A percentile compares a stretch with the other conserved stretches of the same genome.
Conservation (phyloP, 2,113 vertebrate genomes). For the Coreoperca whiteheadi region DNA sequence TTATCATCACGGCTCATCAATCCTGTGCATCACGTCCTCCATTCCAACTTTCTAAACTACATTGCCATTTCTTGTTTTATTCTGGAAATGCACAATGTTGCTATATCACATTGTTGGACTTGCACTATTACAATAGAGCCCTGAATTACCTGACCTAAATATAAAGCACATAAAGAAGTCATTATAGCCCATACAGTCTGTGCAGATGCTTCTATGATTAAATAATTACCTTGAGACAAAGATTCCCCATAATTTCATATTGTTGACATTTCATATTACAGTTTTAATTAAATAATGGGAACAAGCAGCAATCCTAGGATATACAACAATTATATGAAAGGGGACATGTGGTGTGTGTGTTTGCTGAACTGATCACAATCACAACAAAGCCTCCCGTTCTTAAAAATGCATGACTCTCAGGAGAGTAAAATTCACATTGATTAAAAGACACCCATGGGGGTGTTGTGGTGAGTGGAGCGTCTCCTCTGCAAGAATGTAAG, state of each 20-base stretch:
- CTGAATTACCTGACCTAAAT: neutral
- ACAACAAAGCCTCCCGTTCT: conserved; percentile 54
- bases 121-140: conserved; percentile 19
- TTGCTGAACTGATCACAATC: conserved; percentile 21
- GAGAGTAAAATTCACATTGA: conserved; percentile 62
- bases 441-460: conserved; percentile 60
- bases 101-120: neutral
- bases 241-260: neutral
- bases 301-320: conserved; percentile 6
- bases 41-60: neutral
- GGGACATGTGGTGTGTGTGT: neutral
- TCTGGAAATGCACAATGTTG: neutral
- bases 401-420: conserved; percentile 41
- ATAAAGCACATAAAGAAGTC: conserved; percentile 6
- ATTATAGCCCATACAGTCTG: neutral
- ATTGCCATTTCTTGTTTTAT: neutral
- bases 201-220: conserved; percentile 11
- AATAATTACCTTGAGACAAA: conserved; percentile 22
- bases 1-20: neutral
- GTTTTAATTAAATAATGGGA: conserved; percentile 58
- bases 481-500: conserved; percentile 57
- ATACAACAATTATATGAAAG: conserved; percentile 4
- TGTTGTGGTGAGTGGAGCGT: conserved; percentile 4
- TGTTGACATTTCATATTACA: conserved; percentile 41
- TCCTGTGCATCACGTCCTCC: neutral